phyloP scores from a whole-genome alignment of 2,888 invertebrate genomes.

The Lottia scabra region DNA sequence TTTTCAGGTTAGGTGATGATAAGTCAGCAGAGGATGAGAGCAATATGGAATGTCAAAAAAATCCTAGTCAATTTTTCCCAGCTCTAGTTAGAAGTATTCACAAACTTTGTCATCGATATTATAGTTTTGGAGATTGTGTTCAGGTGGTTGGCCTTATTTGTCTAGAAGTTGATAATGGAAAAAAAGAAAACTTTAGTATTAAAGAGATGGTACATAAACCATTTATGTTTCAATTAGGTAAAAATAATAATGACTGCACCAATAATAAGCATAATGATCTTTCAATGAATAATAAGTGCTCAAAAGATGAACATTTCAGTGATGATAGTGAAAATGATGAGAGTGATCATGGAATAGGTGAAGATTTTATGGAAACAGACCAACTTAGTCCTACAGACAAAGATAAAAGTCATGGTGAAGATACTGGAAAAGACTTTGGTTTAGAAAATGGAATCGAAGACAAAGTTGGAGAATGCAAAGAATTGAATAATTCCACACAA shows the following conservation, averaged over 20 bases:
- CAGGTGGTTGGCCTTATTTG: constrained; percentile 34
- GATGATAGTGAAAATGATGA: neutral
- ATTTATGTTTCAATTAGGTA: constrained; percentile 15
- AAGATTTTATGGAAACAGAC: neutral
- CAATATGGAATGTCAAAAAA: neutral
- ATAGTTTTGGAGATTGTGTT: constrained; percentile 33
- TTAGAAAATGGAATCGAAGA: neutral
- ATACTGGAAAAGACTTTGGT: neutral
- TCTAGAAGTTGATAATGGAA: constrained; percentile 32
- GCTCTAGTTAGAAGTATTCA: neutral
- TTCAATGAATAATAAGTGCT: constrained; percentile 7
- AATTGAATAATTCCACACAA: neutral
- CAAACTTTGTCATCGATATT: constrained; percentile 30
- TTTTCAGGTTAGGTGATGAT: neutral
- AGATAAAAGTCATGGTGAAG: neutral
- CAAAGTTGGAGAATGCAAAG: neutral
- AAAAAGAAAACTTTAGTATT: constrained; percentile 34
- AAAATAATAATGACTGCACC: constrained; percentile 7
- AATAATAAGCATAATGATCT: constrained; percentile 10
- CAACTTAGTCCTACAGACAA: neutral
- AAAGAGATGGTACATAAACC: constrained; percentile 29
- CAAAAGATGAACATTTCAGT: neutral
- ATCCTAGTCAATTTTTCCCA: neutral
- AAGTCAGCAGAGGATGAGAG: neutral
- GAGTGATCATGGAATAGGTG: constrained; percentile 6